Evolutionary conservation across 2,797 vertebrate genomes (phyloP).

Genomic region (Ataeniobius toweri): DNA sequence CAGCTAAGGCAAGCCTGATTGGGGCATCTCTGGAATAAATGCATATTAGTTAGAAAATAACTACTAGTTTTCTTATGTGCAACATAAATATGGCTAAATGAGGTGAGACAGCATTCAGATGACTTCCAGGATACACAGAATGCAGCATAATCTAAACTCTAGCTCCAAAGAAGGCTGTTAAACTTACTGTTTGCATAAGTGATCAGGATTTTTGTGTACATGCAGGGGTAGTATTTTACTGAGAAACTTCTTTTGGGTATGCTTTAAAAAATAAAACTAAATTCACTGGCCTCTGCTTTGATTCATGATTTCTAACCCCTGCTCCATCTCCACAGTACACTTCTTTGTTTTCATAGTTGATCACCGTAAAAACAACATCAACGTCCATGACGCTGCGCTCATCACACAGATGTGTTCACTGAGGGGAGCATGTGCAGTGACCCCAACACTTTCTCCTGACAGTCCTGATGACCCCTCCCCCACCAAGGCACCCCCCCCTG

Average conservation of each 20-base stretch:
- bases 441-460: slow-evolving; percentile 49
- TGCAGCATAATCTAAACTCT: not conserved
- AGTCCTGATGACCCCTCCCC: slow-evolving; percentile 51
- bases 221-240: not conserved
- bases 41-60: not conserved
- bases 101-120: not conserved
- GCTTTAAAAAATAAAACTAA: not conserved
- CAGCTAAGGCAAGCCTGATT: not conserved
- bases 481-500: slow-evolving; percentile 4
- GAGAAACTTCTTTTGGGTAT: not conserved
- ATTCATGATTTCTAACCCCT: slow-evolving; percentile 27
- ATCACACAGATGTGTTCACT: slow-evolving; percentile 38
- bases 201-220: not conserved
- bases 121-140: not conserved
- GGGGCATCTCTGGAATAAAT: not conserved
- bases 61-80: not conserved
- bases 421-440: slow-evolving; percentile 65
- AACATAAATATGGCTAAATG: not conserved
- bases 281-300: not conserved
- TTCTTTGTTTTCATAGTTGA: slow-evolving; percentile 23
- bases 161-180: not conserved
- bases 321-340: slow-evolving; percentile 2
- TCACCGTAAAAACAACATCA: slow-evolving; percentile 33
- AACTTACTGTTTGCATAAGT: not conserved
- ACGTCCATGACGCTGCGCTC: slow-evolving; percentile 5